Conservation (phyloP, 2,888 invertebrate genomes). For the Caenorhabditis sp. region DNA sequence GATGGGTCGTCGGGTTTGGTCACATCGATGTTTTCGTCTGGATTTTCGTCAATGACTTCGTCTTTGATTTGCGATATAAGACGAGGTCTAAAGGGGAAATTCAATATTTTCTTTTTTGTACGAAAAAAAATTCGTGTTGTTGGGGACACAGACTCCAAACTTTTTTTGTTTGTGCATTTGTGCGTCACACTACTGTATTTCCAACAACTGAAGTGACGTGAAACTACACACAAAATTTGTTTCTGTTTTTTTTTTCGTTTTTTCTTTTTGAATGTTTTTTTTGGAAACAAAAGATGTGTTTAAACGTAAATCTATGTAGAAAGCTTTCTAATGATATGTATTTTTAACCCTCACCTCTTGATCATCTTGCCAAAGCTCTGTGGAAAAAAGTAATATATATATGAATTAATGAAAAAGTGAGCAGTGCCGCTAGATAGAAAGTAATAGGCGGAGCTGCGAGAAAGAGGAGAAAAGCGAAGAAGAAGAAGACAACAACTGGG, state of each 20-base stretch:
- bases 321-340: too few species aligned
- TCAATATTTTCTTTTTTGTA: neutral
- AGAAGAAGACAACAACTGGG: neutral
- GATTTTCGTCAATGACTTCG: neutral
- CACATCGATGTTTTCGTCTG: neutral
- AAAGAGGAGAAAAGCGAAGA: neutral
- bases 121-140: neutral
- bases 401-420: constrained; percentile 1
- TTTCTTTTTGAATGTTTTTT: too few species aligned
- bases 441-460: neutral
- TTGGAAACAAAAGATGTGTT: too few species aligned
- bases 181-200: too few species aligned
- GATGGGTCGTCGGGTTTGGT: constrained; percentile 11
- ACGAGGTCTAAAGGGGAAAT: neutral
- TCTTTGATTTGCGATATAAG: neutral
- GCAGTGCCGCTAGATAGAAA: neutral
- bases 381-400: neutral
- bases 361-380: neutral
- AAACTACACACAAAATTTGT: too few species aligned
- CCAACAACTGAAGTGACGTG: too few species aligned
- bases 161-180: too few species aligned
- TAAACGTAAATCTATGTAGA: too few species aligned
- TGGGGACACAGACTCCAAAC: too few species aligned
- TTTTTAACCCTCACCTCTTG: neutral
- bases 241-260: too few species aligned